These are phyloP conservation scores for Brachymystax lenok DNA, from an alignment of 2,797 vertebrate genomes.

Conservation along the genomic window DNA sequence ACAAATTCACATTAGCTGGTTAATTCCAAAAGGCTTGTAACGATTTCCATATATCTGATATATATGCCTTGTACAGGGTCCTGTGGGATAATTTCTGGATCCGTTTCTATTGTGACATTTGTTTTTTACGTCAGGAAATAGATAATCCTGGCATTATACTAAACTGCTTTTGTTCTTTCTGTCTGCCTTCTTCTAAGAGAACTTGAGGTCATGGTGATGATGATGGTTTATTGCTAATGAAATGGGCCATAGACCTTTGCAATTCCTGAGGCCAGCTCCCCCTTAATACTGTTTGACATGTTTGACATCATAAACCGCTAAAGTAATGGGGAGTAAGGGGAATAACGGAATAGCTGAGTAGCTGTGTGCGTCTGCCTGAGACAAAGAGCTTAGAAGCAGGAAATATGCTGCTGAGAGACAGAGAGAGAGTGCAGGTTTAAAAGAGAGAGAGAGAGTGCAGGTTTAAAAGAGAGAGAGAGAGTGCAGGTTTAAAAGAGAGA, in stretches of 20 bases:
- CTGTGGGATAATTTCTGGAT: background rate
- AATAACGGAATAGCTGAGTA: background rate
- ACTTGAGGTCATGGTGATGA: conserved; percentile 28
- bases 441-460: too few species aligned
- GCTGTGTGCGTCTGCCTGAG: conserved; percentile 21
- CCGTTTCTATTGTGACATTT: background rate
- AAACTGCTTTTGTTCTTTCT: conserved; percentile 13
- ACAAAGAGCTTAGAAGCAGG: conserved; percentile 8
- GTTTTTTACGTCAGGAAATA: background rate
- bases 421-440: too few species aligned
- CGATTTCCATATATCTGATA: too few species aligned
- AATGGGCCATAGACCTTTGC: conserved; percentile 18
- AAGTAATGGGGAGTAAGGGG: conserved; percentile 1
- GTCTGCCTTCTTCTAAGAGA: conserved; percentile 30
- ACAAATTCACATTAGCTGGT: background rate
- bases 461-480: too few species aligned
- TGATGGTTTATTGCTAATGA: conserved; percentile 20
- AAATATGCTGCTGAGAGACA: background rate
- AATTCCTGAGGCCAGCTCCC: conserved; percentile 28
- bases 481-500: too few species aligned
- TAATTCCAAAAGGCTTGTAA: background rate
- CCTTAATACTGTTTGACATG: conserved; percentile 37
- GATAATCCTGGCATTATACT: background rate
- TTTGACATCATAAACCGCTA: conserved; percentile 39
- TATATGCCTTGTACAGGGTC: background rate